Base-by-base conservation (phyloP, 2,113 vertebrate species). In the Oncorhynchus gorbuscha region DNA sequence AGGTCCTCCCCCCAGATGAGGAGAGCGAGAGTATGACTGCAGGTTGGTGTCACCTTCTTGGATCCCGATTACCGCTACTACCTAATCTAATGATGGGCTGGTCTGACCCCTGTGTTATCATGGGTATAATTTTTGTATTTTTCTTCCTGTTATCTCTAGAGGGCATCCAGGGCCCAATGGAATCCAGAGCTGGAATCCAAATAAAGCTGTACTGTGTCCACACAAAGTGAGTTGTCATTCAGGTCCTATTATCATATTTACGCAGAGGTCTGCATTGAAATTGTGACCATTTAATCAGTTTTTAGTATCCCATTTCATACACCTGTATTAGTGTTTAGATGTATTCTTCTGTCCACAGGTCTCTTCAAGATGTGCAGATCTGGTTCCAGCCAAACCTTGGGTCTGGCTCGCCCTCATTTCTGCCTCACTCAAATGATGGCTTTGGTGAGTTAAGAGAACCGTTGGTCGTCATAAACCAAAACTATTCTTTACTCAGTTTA, bases 181-280 rank as follows among this genome's bases (percentile, higher is more conserved):
- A 97, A 77, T 96, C 95, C 5, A 95, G 95, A 76, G 95, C 95
- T 0, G 97, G 96, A 1, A 97, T 99, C 73, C 95, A 97, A 81
- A 99, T 99, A 87, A 99, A 99, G 82, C 96, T 99, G 67, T 99
- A 97, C 89, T 99, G 98, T 82, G 97, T 99, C 62, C 97, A 99
- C 87, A 98, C 98, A 64, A 99, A 98, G 98, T 99, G 85, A 95
- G 97, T 76, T 45, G 9, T 45, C 45, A 49, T 55, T 55, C 51
- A 55, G 51, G 51, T 13, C 4, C 12, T 55, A 55, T 16, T 55
- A 45, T 8, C 39, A 16, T 55, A 55, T 55, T 55, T 18, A 55
- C 49, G 1, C 39, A 45, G 49, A 55, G 12, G 49, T 18, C 51
- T 55, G 51, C 12, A 18, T 55, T 18, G 3, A 55, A 55, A 55